These are phyloP conservation scores for Proterorhinus semilunaris DNA, from an alignment of 2,113 vertebrate genomes.

Conservation along the genomic window DNA sequence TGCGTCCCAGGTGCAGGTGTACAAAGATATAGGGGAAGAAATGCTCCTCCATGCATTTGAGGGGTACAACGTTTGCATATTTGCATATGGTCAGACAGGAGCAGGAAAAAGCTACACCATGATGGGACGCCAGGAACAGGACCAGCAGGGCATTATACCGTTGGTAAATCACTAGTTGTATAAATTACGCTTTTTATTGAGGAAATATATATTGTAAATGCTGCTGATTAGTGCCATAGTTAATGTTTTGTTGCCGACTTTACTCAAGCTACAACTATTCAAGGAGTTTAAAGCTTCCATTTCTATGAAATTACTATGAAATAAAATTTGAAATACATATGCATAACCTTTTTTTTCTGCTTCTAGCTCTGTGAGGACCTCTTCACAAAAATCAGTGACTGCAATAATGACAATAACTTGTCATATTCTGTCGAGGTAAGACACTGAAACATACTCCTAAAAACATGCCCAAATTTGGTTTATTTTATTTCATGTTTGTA, in stretches of 20 bases:
- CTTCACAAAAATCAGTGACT: slow-evolving; percentile 92
- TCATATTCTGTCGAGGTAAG: slow-evolving; percentile 92
- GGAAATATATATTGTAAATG: too few relatives aligned
- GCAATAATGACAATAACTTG: slow-evolving; percentile 89
- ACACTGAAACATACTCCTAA: not conserved
- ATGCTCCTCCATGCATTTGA: slow-evolving; percentile 97
- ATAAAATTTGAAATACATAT: too few relatives aligned
- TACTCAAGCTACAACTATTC: too few relatives aligned
- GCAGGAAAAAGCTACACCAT: slow-evolving; percentile 98
- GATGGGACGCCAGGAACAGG: slow-evolving; percentile 96
- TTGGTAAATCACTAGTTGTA: slow-evolving; percentile 73
- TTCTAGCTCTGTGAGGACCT: slow-evolving; percentile 93
- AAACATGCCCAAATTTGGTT: not conserved
- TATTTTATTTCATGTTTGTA: not conserved
- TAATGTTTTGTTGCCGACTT: too few relatives aligned
- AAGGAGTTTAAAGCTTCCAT: too few relatives aligned
- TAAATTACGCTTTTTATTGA: too few relatives aligned
- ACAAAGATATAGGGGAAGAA: slow-evolving; percentile 93
- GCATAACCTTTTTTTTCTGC: too few relatives aligned
- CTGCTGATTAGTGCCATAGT: too few relatives aligned
- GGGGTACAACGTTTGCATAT: slow-evolving; percentile 97
- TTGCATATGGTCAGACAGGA: slow-evolving; percentile 95
- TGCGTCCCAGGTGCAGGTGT: slow-evolving; percentile 94
- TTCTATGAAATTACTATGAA: too few relatives aligned
- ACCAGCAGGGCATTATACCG: slow-evolving; percentile 95